These are phyloP conservation scores for Trematocara macrostoma DNA, from an alignment of 2,113 vertebrate species.

Conservation along the genomic window DNA sequence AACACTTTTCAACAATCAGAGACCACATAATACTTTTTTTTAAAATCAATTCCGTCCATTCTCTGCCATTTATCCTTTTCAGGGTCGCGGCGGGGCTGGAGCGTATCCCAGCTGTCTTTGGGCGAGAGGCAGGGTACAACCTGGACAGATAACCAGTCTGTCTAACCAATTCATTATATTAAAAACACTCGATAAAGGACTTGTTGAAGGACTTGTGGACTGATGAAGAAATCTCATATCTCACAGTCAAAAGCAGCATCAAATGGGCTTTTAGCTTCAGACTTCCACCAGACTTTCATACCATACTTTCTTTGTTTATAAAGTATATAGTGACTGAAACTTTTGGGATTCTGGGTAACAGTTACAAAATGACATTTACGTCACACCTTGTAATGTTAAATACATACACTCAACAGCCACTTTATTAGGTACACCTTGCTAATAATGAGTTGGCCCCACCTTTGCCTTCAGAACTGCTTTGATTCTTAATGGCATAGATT, in stretches of 20 bases:
- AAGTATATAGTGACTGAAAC: neutral
- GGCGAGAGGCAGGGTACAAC: neutral
- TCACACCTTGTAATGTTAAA: neutral
- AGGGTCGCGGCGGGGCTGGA: fast-evolving
- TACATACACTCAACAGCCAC: neutral
- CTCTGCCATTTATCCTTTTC: neutral
- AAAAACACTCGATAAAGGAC: neutral
- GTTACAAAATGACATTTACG: neutral
- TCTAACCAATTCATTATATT: neutral
- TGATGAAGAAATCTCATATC: neutral
- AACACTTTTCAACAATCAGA: neutral
- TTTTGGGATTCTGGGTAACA: neutral
- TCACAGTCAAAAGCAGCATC: neutral
- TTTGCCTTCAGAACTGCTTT: neutral
- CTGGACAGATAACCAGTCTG: neutral
- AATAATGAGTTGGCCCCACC: neutral
- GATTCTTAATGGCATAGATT: neutral
- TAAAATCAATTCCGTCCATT: neutral
- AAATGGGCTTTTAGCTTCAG: neutral
- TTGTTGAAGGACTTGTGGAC: neutral
- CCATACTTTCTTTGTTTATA: neutral
- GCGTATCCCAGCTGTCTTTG: neutral
- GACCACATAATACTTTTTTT: fast-evolving
- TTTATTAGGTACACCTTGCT: neutral
- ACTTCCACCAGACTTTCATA: neutral